These are phyloP conservation scores for Perognathus longimembris DNA, from an alignment of 2,113 vertebrate species.

Conservation along the genomic window DNA sequence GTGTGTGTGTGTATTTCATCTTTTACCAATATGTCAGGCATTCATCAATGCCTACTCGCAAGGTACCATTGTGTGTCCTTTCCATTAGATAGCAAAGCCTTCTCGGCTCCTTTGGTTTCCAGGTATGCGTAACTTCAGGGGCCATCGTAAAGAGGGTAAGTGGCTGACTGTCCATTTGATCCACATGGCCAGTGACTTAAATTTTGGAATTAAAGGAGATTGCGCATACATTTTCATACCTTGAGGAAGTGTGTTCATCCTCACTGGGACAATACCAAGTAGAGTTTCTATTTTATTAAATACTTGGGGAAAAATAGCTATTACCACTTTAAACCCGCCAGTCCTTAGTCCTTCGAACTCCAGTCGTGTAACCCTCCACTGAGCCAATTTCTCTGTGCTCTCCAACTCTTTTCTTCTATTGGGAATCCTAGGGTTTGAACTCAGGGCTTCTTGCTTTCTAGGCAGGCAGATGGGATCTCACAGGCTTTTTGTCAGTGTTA, in stretches of 20 bases:
- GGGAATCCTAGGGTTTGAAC: too few relatives aligned
- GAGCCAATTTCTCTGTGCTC: background rate
- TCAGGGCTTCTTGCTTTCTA: too few relatives aligned
- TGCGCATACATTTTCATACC: background rate
- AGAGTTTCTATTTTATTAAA: background rate
- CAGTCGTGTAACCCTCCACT: background rate
- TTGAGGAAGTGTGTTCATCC: background rate
- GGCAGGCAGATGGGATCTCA: too few relatives aligned
- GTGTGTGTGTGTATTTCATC: background rate
- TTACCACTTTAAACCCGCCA: background rate
- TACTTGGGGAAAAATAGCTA: background rate
- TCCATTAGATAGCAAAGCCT: background rate
- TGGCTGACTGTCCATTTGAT: background rate
- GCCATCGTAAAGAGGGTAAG: background rate
- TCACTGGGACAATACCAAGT: background rate
- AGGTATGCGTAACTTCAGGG: background rate
- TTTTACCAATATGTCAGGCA: background rate
- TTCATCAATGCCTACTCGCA: background rate
- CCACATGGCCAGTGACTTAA: background rate
- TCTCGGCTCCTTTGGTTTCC: background rate
- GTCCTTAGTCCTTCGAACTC: background rate
- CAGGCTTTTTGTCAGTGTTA: too few relatives aligned
- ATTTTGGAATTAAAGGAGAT: conserved; percentile 7
- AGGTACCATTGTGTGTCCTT: background rate
- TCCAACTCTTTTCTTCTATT: too few relatives aligned